Evolutionary conservation across 2,888 invertebrate species (phyloP), one percentile per base, ranked within the genome.

Genomic region (Blera fallax): DNA sequence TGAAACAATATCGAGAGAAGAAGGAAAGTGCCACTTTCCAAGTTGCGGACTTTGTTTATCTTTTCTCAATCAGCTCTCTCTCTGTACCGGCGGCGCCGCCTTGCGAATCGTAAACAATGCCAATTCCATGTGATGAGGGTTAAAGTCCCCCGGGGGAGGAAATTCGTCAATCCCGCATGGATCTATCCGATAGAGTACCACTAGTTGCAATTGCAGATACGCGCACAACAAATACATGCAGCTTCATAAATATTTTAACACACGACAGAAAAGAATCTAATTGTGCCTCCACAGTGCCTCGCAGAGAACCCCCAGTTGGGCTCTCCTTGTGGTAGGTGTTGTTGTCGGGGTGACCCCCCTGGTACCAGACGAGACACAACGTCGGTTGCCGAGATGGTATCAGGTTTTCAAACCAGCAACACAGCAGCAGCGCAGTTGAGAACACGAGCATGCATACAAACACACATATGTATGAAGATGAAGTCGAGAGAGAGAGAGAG

Each of bases 1-100:
- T 56, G 40, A 40, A 67, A 52, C 40, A 67, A 67, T 54, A 18
- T 34, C 43, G n/a, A 29, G 70, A 56, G 34, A 37, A 16, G 45
- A 60, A 76, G 58, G 50, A 67, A 67, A 67, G 76, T 76, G 56
- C 16, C 50, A 50, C 76, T 76, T 76, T 77, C 60, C 69, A 60
- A n/a, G 24, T 60, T 77, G 54, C 40, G 43, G 40, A 60, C 60
- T 40, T 69, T 48, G 60, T 50, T 60, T 77, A 60, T 77, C 56
- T 77, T 45, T 56, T 65, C 16, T 16, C 45, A 70, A 56, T 70
- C 32, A 70, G 32, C 67, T 24, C 52, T 52, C 67, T 34, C 64
- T 32, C 45, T 21, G 8, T 1, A 16, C 48, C 1, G n/a, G 27
- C 18, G 34, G 16, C 32, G 21, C 21, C 43, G 32, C n/a, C 10